Conservation (phyloP, 2,888 invertebrate genomes). For the Epinotia brunnichana region DNA sequence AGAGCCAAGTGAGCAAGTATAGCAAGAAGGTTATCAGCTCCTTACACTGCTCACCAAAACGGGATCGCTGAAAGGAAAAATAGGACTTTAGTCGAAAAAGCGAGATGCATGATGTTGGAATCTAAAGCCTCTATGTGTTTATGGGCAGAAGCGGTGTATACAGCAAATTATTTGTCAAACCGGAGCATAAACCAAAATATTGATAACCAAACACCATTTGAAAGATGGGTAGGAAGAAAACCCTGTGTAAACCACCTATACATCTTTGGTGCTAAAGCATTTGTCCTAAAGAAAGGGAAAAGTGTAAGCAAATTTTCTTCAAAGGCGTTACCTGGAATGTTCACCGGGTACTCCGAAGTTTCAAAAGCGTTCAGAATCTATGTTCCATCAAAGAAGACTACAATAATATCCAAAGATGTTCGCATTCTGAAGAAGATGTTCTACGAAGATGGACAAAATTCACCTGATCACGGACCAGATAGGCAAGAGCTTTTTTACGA, state of each 20-base stretch:
- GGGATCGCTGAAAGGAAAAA: no score
- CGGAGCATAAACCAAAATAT: background rate
- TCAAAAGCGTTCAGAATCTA: background rate
- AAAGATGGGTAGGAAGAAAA: background rate
- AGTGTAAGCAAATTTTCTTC: background rate
- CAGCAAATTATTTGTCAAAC: constrained; percentile 2
- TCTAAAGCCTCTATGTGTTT: constrained; percentile 1
- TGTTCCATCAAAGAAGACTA: no score
- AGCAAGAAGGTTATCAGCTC: no score
- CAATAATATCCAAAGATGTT: no score
- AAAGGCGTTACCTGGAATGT: background rate
- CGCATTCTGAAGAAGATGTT: no score
- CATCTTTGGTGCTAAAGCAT: constrained; percentile 3
- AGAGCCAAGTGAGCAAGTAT: no score
- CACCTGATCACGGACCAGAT: no score
- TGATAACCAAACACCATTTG: constrained; percentile 3
- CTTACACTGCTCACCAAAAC: no score
- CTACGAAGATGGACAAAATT: no score
- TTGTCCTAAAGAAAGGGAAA: constrained; percentile 2
- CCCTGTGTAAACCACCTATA: background rate
- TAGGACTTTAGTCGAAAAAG: background rate
- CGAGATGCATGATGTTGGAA: constrained; percentile 15
- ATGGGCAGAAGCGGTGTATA: background rate
- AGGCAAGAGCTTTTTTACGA: no score
- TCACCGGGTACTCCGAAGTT: background rate